Percentiles rank a stretch among this genome's conserved stretches.
Evolutionary conservation across 2,888 invertebrate genomes (phyloP).

Genomic region (Elegia similella): DNA sequence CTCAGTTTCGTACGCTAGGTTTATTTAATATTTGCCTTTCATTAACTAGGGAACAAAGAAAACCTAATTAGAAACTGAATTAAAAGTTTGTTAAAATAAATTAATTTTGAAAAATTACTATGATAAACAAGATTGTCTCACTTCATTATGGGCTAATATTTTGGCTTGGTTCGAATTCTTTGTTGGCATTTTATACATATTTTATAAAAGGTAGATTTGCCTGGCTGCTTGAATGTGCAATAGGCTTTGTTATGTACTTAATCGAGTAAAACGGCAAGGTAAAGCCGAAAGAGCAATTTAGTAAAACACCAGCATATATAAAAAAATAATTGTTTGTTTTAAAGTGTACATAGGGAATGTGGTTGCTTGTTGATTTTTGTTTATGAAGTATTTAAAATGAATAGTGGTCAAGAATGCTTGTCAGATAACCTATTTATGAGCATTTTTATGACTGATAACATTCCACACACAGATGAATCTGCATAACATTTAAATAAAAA

Average conservation of each 20-base stretch:
- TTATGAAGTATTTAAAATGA: slow-evolving; percentile 24
- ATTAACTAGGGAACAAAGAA: neutral
- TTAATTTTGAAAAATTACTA: neutral
- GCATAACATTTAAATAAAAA: too few relatives aligned
- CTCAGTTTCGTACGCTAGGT: neutral
- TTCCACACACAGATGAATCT: too few relatives aligned
- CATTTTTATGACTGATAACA: neutral
- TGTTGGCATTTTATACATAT: slow-evolving; percentile 52
- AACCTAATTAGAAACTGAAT: neutral
- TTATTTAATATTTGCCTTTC: neutral
- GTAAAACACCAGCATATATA: neutral
- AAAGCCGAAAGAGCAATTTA: slow-evolving; percentile 23
- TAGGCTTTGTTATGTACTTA: slow-evolving; percentile 39
- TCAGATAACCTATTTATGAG: too few relatives aligned
- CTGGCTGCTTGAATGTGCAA: slow-evolving; percentile 54
- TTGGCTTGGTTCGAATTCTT: slow-evolving; percentile 66
- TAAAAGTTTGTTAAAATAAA: neutral
- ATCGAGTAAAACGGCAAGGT: slow-evolving; percentile 25
- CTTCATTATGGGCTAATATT: slow-evolving; percentile 19
- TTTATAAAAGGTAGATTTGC: slow-evolving; percentile 44
- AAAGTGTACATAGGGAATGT: slow-evolving; percentile 17
- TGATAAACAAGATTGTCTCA: slow-evolving; percentile 5
- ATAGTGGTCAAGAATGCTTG: neutral
- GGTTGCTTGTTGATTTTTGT: slow-evolving; percentile 23
- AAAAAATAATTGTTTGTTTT: neutral